A percentile compares a stretch with the other conserved stretches of the same genome.
phyloP scores from a whole-genome alignment of 1,140 invertebrate genomes.

The Drosophila punjabiensis region DNA sequence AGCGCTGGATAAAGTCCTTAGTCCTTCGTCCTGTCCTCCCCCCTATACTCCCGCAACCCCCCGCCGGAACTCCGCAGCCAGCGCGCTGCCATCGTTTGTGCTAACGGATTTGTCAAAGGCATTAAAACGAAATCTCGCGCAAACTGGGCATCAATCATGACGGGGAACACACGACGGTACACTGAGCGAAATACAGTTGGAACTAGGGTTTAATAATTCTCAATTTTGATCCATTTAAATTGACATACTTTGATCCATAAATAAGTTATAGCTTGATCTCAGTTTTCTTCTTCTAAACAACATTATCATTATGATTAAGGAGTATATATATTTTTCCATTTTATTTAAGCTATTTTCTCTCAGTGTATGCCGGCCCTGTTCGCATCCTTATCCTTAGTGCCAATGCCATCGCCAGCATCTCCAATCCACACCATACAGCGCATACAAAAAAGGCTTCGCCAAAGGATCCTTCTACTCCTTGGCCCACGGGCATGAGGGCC shows the following conservation, averaged over 20 bases:
- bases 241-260: neutral
- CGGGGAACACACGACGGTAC: constrained; percentile 45
- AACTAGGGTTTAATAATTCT: neutral
- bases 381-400: constrained; percentile 3
- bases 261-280: neutral
- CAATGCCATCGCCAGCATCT: constrained; percentile 14
- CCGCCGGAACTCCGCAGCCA: constrained; percentile 8
- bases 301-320: no score
- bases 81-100: constrained; percentile 53
- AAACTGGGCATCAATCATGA: constrained; percentile 80
- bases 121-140: constrained; percentile 80
- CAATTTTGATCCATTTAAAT: neutral
- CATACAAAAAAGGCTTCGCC: constrained; percentile 46
- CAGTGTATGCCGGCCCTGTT: constrained; percentile 11
- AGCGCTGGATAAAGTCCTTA: constrained; percentile 33
- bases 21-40: constrained; percentile 14
- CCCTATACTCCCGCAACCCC: neutral
- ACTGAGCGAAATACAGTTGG: neutral
- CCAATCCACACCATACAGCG: constrained; percentile 30
- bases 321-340: no score
- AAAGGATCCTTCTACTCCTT: constrained; percentile 41
- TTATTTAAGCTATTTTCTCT: neutral
- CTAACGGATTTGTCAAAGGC: constrained; percentile 81
- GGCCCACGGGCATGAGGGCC: neutral
- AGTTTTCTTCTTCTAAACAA: no score